phyloP scores from a whole-genome alignment of 2,113 vertebrate species.

The Pogona vitticeps region DNA sequence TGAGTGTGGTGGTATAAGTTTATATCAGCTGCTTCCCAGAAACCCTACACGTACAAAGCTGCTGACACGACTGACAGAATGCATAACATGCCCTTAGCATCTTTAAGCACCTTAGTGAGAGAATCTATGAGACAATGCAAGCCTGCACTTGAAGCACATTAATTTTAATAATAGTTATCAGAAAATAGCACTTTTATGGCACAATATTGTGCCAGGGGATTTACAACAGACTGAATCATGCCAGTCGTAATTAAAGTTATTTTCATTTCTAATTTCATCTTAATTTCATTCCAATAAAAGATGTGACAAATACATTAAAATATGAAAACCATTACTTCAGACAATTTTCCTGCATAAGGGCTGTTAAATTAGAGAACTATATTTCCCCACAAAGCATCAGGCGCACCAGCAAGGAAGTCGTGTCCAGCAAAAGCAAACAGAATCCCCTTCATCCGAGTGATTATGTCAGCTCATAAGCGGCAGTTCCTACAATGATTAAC shows the following conservation, averaged over 20 bases:
- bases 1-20: background rate
- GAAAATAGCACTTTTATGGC: constrained; percentile 75
- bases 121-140: constrained; percentile 60
- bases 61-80: background rate
- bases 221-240: constrained; percentile 71
- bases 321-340: constrained; percentile 55
- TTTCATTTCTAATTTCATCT: constrained; percentile 71
- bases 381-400: constrained; percentile 39
- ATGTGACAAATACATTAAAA: constrained; percentile 68
- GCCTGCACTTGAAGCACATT: constrained; percentile 72
- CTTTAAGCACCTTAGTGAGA: constrained; percentile 39
- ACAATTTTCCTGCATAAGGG: constrained; percentile 37
- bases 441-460: rapidly evolving
- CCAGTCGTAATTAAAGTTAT: constrained; percentile 73
- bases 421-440: background rate
- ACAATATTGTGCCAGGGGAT: constrained; percentile 75
- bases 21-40: background rate
- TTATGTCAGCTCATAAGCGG: background rate
- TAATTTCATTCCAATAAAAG: constrained; percentile 72
- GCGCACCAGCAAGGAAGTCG: background rate
- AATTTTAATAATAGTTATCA: constrained; percentile 77
- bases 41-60: background rate
- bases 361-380: constrained; percentile 50
- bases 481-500: background rate
- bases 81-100: rapidly evolving